These are phyloP conservation scores for Netelia virgata DNA, from an alignment of 2,888 invertebrate genomes.

Conservation along the genomic window DNA sequence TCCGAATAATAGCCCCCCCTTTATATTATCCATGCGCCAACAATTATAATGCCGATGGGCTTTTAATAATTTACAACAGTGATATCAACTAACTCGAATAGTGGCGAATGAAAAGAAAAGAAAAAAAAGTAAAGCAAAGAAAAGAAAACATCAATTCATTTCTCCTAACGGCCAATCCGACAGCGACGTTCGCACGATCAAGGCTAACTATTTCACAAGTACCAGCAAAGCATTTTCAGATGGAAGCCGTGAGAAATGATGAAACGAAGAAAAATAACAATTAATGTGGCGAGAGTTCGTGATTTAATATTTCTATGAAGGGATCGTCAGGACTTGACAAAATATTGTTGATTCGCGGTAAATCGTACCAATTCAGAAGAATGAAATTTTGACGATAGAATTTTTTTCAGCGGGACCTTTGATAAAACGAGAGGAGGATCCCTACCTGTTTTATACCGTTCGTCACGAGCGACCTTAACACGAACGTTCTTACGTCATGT, in stretches of 20 bases:
- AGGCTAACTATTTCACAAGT: conserved; percentile 57
- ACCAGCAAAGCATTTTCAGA: conserved; percentile 66
- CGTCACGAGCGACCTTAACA: conserved; percentile 29
- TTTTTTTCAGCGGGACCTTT: conserved; percentile 25
- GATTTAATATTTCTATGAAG: conserved; percentile 53
- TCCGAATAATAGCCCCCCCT: conserved; percentile 36
- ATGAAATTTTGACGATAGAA: conserved; percentile 48
- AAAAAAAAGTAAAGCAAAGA: not conserved
- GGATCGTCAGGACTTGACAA: conserved; percentile 53
- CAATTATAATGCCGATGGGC: conserved; percentile 1
- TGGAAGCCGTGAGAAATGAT: conserved; percentile 30
- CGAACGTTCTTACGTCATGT: conserved; percentile 50
- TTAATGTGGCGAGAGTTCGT: conserved; percentile 55
- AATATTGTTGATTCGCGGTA: conserved; percentile 25
- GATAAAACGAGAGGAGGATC: conserved; percentile 12
- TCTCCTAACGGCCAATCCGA: conserved; percentile 9
- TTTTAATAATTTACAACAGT: conserved; percentile 24
- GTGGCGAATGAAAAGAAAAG: not conserved
- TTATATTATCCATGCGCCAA: not conserved
- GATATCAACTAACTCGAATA: not conserved
- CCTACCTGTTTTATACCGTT: conserved; percentile 30
- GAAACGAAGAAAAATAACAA: conserved; percentile 27
- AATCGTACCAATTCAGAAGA: not conserved
- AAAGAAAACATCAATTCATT: conserved; percentile 1
- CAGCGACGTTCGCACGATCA: conserved; percentile 29